Evolutionary conservation across 2,113 vertebrate genomes (phyloP), one percentile per base, ranked within the genome.

Genomic region (Eulacestoma nigropectus): DNA sequence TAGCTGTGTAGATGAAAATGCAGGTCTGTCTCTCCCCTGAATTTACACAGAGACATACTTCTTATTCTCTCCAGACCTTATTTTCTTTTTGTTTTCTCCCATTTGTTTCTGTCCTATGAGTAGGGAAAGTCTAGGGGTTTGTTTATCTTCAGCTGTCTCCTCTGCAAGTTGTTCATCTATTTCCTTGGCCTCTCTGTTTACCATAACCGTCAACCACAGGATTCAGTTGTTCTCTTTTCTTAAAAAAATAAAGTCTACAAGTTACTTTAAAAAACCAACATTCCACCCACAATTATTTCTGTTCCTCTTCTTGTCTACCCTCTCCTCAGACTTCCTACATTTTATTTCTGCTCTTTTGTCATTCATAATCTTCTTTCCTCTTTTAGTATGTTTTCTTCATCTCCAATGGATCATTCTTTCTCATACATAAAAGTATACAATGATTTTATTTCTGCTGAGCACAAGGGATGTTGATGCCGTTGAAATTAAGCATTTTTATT

Each of bases 401-500:
- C 50, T 87, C 44, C 37, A 49, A 16, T 18, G 87, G 39, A 76
- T 50, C 30, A 72, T 89, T 74, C 27, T 90, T 90, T 42, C 69
- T n/a, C 23, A 82, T 35, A 59, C 19, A 73, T 60, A 75, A 77
- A 84, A 89, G 4, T 11, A 64, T 15, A 9, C 12, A 16, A 39
- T 41, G 57, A 29, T 93, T 68, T 84, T 32, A 25, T 72, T 92
- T 76, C 64, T 85, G 42, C 25, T 88, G 18, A 94, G 55, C 19
- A 42, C 8, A 76, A 79, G 13, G 37, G 33, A 89, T 67, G 47
- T 5, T 70, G 35, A 20, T 68, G 57, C 10, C 41, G 26, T 25
- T 79, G 41, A 93, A 90, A 94, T 74, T 33, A 94, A 86, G 23
- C 6, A 46, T 6, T 90, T 96, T 78, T 93, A 68, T 84, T 89